These are phyloP conservation scores for Xylota segnis DNA, from an alignment of 2,888 invertebrate genomes.

Conservation along the genomic window DNA sequence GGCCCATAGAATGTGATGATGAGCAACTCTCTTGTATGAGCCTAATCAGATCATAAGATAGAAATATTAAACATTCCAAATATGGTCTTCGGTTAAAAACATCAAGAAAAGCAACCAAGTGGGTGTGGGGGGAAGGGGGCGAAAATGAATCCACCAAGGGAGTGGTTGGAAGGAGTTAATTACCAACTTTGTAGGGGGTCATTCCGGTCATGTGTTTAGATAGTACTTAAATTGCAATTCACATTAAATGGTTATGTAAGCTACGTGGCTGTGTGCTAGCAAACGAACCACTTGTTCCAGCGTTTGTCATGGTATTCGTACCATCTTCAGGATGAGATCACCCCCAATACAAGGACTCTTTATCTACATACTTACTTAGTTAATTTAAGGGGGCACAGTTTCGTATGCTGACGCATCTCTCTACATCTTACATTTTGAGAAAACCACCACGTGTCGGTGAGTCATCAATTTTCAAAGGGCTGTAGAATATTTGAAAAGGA, in stretches of 20 bases:
- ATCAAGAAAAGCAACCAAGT: too few relatives aligned
- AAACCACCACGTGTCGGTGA: slow-evolving; percentile 40
- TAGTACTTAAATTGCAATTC: slow-evolving; percentile 35
- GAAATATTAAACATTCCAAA: background rate
- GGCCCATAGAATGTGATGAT: background rate
- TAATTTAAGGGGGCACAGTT: slow-evolving; percentile 12
- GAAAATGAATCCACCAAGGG: background rate
- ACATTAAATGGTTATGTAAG: slow-evolving; percentile 27
- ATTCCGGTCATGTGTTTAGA: slow-evolving; percentile 31
- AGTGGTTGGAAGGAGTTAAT: background rate
- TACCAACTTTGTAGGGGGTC: slow-evolving; percentile 8
- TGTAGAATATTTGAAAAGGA: background rate
- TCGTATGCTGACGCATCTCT: slow-evolving; percentile 18
- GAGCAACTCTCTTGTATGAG: slow-evolving; percentile 7
- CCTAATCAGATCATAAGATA: slow-evolving; percentile 28
- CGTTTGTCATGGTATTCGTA: background rate
- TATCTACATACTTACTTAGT: background rate
- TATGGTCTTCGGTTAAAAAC: background rate
- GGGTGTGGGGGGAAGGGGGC: background rate
- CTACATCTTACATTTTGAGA: slow-evolving; percentile 14
- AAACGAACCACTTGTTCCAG: slow-evolving; percentile 22
- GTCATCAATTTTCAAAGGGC: slow-evolving; percentile 24
- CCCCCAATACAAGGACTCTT: slow-evolving; percentile 8
- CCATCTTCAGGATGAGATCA: slow-evolving; percentile 3
- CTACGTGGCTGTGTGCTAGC: background rate